phyloP scores from a whole-genome alignment of 2,888 invertebrate genomes.

The Corythucha ciliata region DNA sequence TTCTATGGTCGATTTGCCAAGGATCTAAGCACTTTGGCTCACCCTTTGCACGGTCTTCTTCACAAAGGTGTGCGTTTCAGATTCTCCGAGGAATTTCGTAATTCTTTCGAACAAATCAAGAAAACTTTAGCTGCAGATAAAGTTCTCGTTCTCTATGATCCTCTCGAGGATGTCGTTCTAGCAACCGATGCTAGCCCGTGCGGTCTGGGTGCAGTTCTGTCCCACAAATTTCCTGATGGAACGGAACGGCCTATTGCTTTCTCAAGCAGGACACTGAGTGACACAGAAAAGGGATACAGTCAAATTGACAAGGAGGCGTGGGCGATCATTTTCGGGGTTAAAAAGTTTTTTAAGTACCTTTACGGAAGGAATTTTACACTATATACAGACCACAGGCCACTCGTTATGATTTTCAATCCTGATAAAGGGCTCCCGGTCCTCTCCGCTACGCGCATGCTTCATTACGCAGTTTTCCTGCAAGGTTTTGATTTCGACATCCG shows the following conservation, averaged over 20 bases:
- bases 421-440: too few relatives aligned
- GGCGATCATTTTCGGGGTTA: not conserved
- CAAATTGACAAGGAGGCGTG: not conserved
- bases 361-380: too few relatives aligned
- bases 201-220: not conserved
- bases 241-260: not conserved
- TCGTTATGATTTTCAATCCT: too few relatives aligned
- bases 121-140: slow-evolving; percentile 13
- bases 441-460: too few relatives aligned
- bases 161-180: slow-evolving; percentile 7
- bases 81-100: not conserved
- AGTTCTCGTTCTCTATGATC: slow-evolving; percentile 21
- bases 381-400: slow-evolving; percentile 1
- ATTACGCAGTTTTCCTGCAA: too few relatives aligned
- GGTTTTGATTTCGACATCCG: too few relatives aligned
- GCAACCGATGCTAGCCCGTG: slow-evolving; percentile 7
- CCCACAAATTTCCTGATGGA: slow-evolving; percentile 11
- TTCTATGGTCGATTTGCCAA: slow-evolving; percentile 37
- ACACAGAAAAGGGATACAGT: too few relatives aligned
- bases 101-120: slow-evolving; percentile 20
- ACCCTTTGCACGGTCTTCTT: not conserved
- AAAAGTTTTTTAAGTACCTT: too few relatives aligned
- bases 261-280: not conserved
- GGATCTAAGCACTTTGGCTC: not conserved
- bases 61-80: not conserved